Conservation (phyloP, 2,797 vertebrate species). For the Microctenopoma lineatum region DNA sequence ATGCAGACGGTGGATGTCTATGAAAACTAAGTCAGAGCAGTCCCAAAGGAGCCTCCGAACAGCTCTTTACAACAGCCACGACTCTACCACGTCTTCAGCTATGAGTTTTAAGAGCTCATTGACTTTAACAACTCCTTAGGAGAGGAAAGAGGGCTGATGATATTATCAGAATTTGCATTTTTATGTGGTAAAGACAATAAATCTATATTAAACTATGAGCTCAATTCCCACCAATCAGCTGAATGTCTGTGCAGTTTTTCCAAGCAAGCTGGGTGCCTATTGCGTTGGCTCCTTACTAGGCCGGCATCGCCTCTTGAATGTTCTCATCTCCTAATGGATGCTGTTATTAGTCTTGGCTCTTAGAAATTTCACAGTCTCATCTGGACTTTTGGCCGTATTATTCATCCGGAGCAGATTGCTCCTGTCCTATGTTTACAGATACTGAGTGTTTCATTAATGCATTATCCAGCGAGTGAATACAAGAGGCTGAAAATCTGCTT, state of each 20-base stretch:
- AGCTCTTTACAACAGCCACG: conserved; percentile 64
- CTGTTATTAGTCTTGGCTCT: conserved; percentile 80
- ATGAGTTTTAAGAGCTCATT: conserved; percentile 81
- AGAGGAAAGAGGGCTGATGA: conserved; percentile 67
- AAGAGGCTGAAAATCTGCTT: conserved; percentile 71
- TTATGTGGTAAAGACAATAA: conserved; percentile 74
- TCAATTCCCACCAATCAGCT: conserved; percentile 62
- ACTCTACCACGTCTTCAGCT: conserved; percentile 59
- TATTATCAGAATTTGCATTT: conserved; percentile 76
- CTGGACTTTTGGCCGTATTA: conserved; percentile 74
- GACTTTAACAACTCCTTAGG: conserved; percentile 81
- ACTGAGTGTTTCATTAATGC: conserved; percentile 75
- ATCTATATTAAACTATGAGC: conserved; percentile 75
- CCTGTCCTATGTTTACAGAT: conserved; percentile 73
- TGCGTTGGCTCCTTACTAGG: conserved; percentile 48
- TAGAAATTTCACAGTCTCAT: conserved; percentile 75
- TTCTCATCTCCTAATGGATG: conserved; percentile 76
- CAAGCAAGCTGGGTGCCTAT: conserved; percentile 40
- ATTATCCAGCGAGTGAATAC: conserved; percentile 71
- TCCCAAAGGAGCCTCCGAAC: conserved; percentile 54
- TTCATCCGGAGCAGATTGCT: conserved; percentile 73
- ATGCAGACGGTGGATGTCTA: conserved; percentile 62
- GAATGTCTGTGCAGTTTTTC: conserved; percentile 56
- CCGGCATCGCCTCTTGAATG: conserved; percentile 59
- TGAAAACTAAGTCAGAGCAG: conserved; percentile 57